phyloP scores from a whole-genome alignment of 2,888 invertebrate genomes.

The Cataglyphis cursor region DNA sequence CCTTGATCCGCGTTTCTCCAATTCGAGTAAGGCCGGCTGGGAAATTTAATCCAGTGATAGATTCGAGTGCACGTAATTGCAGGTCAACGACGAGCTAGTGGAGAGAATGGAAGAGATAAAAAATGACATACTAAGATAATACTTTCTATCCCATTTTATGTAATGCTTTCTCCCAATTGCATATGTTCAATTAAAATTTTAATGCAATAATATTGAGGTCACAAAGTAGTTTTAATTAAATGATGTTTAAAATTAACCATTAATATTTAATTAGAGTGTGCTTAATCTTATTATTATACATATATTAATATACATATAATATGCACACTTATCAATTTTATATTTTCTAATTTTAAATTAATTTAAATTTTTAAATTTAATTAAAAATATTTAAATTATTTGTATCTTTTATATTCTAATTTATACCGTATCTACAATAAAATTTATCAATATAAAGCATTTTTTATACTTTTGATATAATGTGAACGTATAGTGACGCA shows the following conservation, averaged over 20 bases:
- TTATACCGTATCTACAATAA: not conserved
- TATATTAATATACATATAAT: too few relatives aligned
- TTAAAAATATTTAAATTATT: not conserved
- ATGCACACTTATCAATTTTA: not conserved
- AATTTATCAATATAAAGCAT: not conserved
- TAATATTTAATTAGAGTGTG: not conserved
- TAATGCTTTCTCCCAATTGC: not conserved
- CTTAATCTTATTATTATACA: not conserved
- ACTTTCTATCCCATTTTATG: not conserved
- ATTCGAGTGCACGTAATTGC: slow-evolving; percentile 58
- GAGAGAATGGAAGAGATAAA: slow-evolving; percentile 22
- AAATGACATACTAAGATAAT: not conserved
- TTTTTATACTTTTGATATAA: not conserved
- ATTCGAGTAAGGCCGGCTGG: slow-evolving; percentile 62
- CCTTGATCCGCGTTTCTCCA: slow-evolving; percentile 57
- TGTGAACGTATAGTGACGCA: not conserved
- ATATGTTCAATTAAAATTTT: slow-evolving; percentile 2
- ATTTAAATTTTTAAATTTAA: not conserved
- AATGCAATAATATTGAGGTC: not conserved
- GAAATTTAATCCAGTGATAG: slow-evolving; percentile 78
- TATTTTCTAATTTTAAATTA: not conserved
- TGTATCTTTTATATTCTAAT: not conserved
- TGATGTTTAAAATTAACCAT: not conserved
- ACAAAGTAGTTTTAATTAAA: too few relatives aligned
- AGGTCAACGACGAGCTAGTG: slow-evolving; percentile 26